Evolutionary conservation across 2,888 invertebrate genomes (phyloP).

Genomic region (Troilus luridus): DNA sequence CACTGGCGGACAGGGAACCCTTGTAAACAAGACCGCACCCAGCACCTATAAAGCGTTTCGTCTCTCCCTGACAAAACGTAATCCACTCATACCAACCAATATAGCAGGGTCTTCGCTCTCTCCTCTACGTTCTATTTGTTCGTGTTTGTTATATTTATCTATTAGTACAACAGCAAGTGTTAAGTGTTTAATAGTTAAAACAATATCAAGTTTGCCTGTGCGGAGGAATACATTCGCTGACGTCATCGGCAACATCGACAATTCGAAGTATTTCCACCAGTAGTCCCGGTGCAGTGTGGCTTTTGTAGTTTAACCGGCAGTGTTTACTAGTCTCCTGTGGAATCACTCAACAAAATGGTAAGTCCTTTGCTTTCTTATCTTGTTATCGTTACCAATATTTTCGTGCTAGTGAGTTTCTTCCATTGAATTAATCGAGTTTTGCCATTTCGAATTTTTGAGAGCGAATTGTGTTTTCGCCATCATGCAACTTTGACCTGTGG

Average conservation of each 20-base stretch:
- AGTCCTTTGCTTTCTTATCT: conserved; percentile 47
- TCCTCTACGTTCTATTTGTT: conserved; percentile 8
- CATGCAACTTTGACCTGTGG: conserved; percentile 18
- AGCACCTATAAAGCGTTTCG: conserved; percentile 77
- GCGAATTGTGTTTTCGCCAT: conserved; percentile 50
- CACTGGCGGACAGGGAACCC: conserved; percentile 73
- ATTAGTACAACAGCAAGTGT: conserved; percentile 21
- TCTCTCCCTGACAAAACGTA: conserved; percentile 75
- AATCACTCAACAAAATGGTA: conserved; percentile 63
- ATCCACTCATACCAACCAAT: conserved; percentile 66
- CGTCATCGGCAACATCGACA: conserved; percentile 65
- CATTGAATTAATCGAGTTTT: not conserved
- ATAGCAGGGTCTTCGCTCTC: conserved; percentile 19
- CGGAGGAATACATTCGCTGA: conserved; percentile 66
- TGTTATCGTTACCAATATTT: not conserved
- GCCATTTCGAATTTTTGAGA: not conserved
- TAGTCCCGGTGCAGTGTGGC: conserved; percentile 65
- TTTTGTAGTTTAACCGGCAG: conserved; percentile 65
- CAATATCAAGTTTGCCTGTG: conserved; percentile 52
- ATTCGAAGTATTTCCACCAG: conserved; percentile 65
- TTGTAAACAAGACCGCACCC: conserved; percentile 82
- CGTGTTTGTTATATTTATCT: conserved; percentile 2
- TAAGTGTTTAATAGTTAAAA: conserved; percentile 50
- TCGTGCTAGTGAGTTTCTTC: not conserved
- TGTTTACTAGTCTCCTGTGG: conserved; percentile 65